Base-by-base conservation (phyloP, 2,888 invertebrate genomes). In the Apotomis betuletana region DNA sequence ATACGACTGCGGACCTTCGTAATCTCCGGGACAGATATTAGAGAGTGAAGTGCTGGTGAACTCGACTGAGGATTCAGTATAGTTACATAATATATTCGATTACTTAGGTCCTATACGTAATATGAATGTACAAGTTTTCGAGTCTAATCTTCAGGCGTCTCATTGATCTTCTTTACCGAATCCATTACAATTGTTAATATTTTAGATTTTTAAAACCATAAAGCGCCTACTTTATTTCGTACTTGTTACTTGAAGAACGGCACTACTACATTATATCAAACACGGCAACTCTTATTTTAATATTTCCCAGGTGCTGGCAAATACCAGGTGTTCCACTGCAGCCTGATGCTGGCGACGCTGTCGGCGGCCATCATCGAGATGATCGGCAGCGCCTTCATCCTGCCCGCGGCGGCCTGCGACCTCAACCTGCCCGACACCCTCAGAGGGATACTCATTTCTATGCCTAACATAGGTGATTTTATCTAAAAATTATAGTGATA, bases 341-440 rank as follows among this genome's bases (percentile, higher is more conserved):
- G 82, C 0, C 75, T 92, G 65, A 92, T 92, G 91, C 80, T 91
- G 73, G 74, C 79, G 0, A 78, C 85, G 0, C 77, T 91, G 4
- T 77, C 85, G 1, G 77, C 91, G 0, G 82, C 90, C 0, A 79
- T 92, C 62, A 74, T 90, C 62, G 91, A 92, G 79, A 90, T 92
- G 83, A 88, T 91, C n/a, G 89, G 91, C 3, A 92, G 95, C 27
- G 95, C 96, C 1, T 96, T 96, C 84, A 93, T 96, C 41, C 84
- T 96, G 62, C 96, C 96, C 0, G 95, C 96, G 0, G 96, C 96
- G 0, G 94, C 95, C 70, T 96, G 96, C 79, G 96, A 96, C 81
- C 91, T 96, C 2, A 77, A 93, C 4, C 83, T 96, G 58, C 92
- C 94, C 0, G 95, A 95, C 15, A 87, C 90, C 13, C 86, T 96